A percentile compares a stretch with the other conserved stretches of the same genome.
phyloP scores from a whole-genome alignment of 2,113 vertebrate genomes.

The Bufo gargarizans region DNA sequence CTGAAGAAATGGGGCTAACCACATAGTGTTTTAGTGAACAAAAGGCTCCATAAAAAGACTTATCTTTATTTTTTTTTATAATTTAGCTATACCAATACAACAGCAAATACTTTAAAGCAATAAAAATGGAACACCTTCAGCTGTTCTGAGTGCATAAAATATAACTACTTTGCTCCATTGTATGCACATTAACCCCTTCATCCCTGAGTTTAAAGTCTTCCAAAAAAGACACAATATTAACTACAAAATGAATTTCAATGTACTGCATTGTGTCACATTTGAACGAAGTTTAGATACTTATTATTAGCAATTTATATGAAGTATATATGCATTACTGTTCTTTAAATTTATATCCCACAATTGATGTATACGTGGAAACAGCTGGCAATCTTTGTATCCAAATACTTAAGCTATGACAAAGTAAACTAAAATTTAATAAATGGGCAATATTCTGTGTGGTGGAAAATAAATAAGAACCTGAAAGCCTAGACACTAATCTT shows the following conservation, averaged over 20 bases:
- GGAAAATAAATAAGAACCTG: background rate
- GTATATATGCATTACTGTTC: background rate
- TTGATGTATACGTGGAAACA: background rate
- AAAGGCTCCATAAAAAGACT: conserved; percentile 75
- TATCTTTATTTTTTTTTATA: conserved; percentile 83
- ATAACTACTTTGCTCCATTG: conserved; percentile 66
- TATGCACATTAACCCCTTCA: conserved; percentile 57
- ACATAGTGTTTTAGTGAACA: conserved; percentile 67
- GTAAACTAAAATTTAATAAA: background rate
- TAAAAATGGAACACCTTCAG: conserved; percentile 71
- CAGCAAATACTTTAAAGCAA: conserved; percentile 79
- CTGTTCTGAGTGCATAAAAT: conserved; percentile 68
- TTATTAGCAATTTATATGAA: background rate
- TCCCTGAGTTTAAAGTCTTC: conserved; percentile 53
- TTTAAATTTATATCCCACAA: conserved; percentile 3
- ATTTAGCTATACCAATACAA: conserved; percentile 84
- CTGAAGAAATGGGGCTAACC: background rate
- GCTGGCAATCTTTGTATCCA: background rate
- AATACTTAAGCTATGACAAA: too few species aligned
- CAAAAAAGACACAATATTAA: background rate
- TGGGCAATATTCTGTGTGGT: background rate
- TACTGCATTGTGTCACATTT: background rate
- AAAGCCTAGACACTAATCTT: background rate
- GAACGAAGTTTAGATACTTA: background rate
- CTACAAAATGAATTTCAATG: conserved; percentile 26